Conservation (phyloP, 2,888 invertebrate species). For the Plagiodera versicolora region DNA sequence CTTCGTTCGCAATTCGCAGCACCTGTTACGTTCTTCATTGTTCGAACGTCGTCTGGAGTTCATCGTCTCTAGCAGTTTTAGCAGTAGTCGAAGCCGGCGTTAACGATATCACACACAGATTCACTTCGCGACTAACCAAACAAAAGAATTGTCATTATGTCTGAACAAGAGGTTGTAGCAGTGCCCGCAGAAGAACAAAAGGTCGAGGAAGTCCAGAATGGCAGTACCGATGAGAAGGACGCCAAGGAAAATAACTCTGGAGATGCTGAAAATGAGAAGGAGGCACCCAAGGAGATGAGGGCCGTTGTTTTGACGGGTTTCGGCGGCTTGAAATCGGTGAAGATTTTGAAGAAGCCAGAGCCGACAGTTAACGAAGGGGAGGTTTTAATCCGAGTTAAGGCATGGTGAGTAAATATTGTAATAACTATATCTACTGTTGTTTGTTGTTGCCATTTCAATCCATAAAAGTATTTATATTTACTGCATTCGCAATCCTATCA, state of each 20-base stretch:
- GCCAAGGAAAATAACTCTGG: slow-evolving; percentile 55
- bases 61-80: slow-evolving; percentile 9
- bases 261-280: slow-evolving; percentile 47
- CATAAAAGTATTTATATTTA: no score
- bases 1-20: slow-evolving; percentile 26
- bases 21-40: slow-evolving; percentile 49
- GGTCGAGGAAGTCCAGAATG: slow-evolving; percentile 34
- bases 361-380: slow-evolving; percentile 72
- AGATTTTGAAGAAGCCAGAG: slow-evolving; percentile 79
- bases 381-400: slow-evolving; percentile 80
- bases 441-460: no score
- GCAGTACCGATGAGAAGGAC: slow-evolving; percentile 41
- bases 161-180: slow-evolving; percentile 42
- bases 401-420: slow-evolving; percentile 67
- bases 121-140: neutral
- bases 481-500: no score
- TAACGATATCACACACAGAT: neutral
- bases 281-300: slow-evolving; percentile 78
- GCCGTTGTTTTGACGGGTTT: slow-evolving; percentile 83
- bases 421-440: neutral
- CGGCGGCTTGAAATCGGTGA: slow-evolving; percentile 83
- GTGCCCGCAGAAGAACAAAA: slow-evolving; percentile 42
- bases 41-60: slow-evolving; percentile 26
- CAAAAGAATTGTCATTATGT: no score
- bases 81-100: neutral